Evolutionary conservation across 2,888 invertebrate genomes (phyloP), one percentile per base, ranked within the genome.

Genomic region (Liopterus haemorrhoidalis): DNA sequence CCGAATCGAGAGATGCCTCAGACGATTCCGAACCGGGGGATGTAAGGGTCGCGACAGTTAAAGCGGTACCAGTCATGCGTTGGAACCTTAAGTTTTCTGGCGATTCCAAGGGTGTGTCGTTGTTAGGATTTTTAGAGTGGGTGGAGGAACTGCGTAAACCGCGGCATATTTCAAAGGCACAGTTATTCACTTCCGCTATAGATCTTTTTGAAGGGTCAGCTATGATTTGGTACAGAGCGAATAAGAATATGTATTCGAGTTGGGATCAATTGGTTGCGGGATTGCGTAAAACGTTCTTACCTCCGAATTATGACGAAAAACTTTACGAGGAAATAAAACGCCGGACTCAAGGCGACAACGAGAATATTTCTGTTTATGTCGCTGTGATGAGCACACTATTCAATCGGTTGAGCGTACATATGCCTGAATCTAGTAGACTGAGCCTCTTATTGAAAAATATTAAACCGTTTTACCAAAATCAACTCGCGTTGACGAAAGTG

Each of bases 141-240:
- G 36, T 36, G 3, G 36, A 36, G 20, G 36, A 36, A n/a, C 19
- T 36, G 18, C 22, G 24, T 22, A 8, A 22, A 4, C n/a, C 37
- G 4, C 9, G 37, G 3, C n/a, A 37, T 37, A 12, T 22, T 6
- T 8, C 24, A 4, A 12, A 22, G n/a, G 3, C 19, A 4, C n/a
- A 36, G 12, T n/a, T 36, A 22, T 11, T 37, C 2, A n/a, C 4
- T 11, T 21, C 24, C 14, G 37, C 37, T n/a, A 16, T 37, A 11
- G 37, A 37, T 11, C 15, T 37, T 16, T 37, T 37, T 14, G 22
- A 36, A n/a, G 20, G 36, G 12, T n/a, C n/a, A n/a, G n/a, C n/a
- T 19, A 9, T 19, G 4, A 36, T 21, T 37, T 37, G 24, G 37
- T 36, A 36, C 11, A 5, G 20, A 4, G 20, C 36, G 5, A 36